Evolutionary conservation across 1,140 invertebrate genomes (phyloP).

Genomic region (Caligus rogercresseyi): DNA sequence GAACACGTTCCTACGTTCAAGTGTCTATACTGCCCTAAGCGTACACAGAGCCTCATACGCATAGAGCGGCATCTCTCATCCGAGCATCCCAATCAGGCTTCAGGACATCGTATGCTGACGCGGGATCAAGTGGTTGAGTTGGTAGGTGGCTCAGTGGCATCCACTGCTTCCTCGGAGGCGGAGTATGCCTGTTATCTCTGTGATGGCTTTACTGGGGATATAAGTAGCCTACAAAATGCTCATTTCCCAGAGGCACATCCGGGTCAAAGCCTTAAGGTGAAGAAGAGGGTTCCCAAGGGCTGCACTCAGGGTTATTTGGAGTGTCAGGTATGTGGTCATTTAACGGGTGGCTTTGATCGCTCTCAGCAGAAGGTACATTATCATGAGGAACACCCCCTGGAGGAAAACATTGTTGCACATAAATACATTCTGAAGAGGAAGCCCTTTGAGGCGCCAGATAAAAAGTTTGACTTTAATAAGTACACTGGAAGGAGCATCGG

Average conservation of each 20-base stretch:
- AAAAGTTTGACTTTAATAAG: not conserved
- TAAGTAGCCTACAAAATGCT: not conserved
- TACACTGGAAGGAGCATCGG: slow-evolving; percentile 1
- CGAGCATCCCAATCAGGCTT: not conserved
- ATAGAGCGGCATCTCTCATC: slow-evolving; percentile 5
- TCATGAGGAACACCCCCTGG: slow-evolving; percentile 16
- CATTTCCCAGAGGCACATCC: slow-evolving; percentile 4
- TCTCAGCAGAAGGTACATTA: slow-evolving; percentile 18
- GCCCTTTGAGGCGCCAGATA: not conserved
- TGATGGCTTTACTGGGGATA: not conserved
- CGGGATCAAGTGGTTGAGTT: slow-evolving; percentile 17
- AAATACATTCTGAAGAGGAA: slow-evolving; percentile 5
- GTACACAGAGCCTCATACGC: not conserved
- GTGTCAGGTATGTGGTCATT: slow-evolving; percentile 15
- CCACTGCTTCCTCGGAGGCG: not conserved
- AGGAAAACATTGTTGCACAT: not conserved
- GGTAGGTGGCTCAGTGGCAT: not conserved
- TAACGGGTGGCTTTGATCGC: slow-evolving; percentile 10
- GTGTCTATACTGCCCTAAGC: slow-evolving; percentile 16
- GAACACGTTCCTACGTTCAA: slow-evolving; percentile 13
- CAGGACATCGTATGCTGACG: not conserved
- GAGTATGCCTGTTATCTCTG: slow-evolving; percentile 9
- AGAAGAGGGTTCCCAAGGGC: not conserved
- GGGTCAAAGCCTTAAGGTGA: not conserved
- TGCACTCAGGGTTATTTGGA: slow-evolving; percentile 9